These are phyloP conservation scores for Platycnemis pennipes DNA, from an alignment of 2,888 invertebrate genomes.

Conservation along the genomic window DNA sequence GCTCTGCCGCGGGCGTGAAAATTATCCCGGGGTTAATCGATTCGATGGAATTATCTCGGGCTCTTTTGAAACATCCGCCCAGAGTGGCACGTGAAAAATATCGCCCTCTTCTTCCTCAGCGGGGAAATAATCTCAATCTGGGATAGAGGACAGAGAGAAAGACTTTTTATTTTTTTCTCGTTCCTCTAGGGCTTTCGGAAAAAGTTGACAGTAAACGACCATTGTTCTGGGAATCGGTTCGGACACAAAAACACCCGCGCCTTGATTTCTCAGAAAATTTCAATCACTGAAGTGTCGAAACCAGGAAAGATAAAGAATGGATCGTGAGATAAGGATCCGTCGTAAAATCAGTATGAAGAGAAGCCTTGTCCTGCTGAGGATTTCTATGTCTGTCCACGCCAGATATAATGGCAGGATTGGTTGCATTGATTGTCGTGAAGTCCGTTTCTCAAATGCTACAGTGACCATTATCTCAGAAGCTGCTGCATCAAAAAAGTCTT, in stretches of 20 bases:
- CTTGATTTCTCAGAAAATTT: background rate
- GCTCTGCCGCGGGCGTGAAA: background rate
- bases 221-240: background rate
- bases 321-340: slow-evolving; percentile 15
- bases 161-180: background rate
- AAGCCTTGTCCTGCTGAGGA: slow-evolving; percentile 19
- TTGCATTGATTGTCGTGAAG: no score
- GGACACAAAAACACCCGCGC: background rate
- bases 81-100: background rate
- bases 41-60: background rate
- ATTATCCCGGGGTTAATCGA: slow-evolving; percentile 18
- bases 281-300: slow-evolving; percentile 41
- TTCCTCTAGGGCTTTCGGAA: background rate
- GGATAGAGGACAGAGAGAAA: background rate
- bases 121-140: background rate
- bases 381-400: background rate
- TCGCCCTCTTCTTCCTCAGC: background rate
- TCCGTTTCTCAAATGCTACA: no score
- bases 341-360: background rate
- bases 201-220: background rate
- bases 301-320: slow-evolving; percentile 14
- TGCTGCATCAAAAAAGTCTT: no score
- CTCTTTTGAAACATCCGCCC: background rate
- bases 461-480: no score
- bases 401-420: background rate